These are phyloP conservation scores for Drosophila multiciliata DNA, from an alignment of 2,888 invertebrate species.

Conservation along the genomic window DNA sequence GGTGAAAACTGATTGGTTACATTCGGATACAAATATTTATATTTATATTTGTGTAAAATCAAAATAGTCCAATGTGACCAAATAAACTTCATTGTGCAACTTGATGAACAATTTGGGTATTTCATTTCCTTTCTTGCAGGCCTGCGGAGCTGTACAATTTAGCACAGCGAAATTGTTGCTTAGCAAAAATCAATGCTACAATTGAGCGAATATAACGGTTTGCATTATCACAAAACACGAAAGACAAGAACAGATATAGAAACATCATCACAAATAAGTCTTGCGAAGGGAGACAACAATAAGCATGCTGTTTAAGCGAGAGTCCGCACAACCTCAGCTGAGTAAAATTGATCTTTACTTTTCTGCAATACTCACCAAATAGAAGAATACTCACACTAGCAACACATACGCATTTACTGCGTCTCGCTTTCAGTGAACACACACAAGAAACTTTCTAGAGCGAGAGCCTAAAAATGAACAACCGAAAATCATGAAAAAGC, in stretches of 20 bases:
- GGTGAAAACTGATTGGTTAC: constrained; percentile 4
- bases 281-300: background rate
- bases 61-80: constrained; percentile 33
- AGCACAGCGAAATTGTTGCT: no score
- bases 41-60: constrained; percentile 21
- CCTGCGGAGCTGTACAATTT: background rate
- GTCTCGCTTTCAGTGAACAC: background rate
- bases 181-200: background rate
- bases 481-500: background rate
- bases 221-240: background rate
- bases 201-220: background rate
- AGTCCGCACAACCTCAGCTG: background rate
- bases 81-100: constrained; percentile 49
- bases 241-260: no score
- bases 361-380: background rate
- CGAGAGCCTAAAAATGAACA: background rate
- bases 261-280: background rate
- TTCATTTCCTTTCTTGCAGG: background rate
- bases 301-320: background rate
- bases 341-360: background rate
- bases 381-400: background rate
- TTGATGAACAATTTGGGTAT: background rate
- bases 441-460: background rate
- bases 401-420: background rate
- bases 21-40: background rate